These are phyloP conservation scores for Tupaia tana DNA, from an alignment of 2,113 vertebrate species.

Conservation along the genomic window DNA sequence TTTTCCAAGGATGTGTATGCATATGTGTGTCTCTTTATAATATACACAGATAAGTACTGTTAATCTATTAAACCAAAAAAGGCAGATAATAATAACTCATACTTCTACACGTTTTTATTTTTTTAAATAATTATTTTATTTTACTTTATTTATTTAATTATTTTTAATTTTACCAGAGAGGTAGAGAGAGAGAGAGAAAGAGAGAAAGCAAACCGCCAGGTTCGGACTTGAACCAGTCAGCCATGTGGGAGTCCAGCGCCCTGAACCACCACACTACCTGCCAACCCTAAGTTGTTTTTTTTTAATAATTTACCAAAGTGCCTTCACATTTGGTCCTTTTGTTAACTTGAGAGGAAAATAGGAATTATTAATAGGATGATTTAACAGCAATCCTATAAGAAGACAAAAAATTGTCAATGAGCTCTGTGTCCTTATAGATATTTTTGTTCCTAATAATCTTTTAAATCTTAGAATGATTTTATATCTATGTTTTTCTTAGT, in stretches of 20 bases:
- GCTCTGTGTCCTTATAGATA: not conserved
- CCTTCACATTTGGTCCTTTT: conserved; percentile 16
- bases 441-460: not conserved
- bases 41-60: not conserved
- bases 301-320: not conserved
- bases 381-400: not conserved
- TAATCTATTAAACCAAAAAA: not conserved
- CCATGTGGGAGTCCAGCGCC: too few relatives aligned
- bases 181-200: too few relatives aligned
- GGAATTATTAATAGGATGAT: not conserved
- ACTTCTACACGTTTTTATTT: not conserved
- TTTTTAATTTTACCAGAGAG: too few relatives aligned
- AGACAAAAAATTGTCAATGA: not conserved
- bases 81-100: not conserved
- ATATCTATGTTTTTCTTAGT: not conserved
- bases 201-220: too few relatives aligned
- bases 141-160: too few relatives aligned
- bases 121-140: not conserved
- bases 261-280: too few relatives aligned
- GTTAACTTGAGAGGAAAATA: not conserved
- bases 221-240: too few relatives aligned
- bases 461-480: not conserved
- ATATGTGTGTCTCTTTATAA: not conserved
- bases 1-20: not conserved
- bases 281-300: too few relatives aligned